Evolutionary conservation across 2,797 vertebrate species (phyloP).

Genomic region (Amblyraja radiata): DNA sequence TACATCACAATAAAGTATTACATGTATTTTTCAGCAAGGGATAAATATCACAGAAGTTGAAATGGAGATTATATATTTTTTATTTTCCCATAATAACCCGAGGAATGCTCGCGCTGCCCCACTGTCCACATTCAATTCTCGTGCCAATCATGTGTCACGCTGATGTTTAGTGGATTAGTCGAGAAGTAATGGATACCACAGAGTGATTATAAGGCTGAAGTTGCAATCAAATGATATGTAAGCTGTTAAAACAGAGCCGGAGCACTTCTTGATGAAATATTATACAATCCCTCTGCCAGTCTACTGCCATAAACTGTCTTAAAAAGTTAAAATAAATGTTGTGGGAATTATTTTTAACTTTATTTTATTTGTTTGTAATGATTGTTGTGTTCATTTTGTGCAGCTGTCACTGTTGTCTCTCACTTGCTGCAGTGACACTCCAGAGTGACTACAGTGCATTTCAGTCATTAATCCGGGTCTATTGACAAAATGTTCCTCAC

Average conservation of each 20-base stretch:
- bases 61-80: background rate
- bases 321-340: background rate
- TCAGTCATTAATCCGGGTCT: background rate
- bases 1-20: background rate
- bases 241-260: background rate
- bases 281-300: background rate
- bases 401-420: background rate
- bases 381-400: background rate
- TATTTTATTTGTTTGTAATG: background rate
- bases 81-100: constrained; percentile 12
- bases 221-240: background rate
- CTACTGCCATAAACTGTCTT: background rate
- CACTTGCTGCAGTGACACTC: background rate
- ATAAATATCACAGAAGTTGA: background rate
- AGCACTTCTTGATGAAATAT: background rate
- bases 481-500: background rate
- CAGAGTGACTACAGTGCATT: background rate
- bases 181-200: background rate
- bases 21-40: background rate
- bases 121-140: background rate
- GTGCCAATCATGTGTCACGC: background rate
- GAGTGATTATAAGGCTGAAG: background rate
- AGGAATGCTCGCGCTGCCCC: background rate
- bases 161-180: background rate
- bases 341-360: background rate